These are phyloP conservation scores for Pandemis heparana DNA, from an alignment of 2,888 invertebrate species.

Conservation along the genomic window DNA sequence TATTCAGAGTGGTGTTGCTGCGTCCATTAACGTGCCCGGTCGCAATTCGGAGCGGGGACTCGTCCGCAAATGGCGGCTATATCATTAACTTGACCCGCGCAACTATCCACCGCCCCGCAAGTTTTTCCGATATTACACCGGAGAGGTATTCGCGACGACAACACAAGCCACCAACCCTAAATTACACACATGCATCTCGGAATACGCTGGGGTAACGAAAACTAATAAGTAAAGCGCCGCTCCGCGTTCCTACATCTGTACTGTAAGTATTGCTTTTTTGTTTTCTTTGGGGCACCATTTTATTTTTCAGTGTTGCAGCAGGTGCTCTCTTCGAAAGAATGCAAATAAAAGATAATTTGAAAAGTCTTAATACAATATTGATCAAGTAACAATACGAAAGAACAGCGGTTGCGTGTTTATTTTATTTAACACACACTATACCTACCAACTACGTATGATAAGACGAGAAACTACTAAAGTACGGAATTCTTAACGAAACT, in stretches of 20 bases:
- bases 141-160: constrained; percentile 70
- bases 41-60: constrained; percentile 79
- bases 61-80: constrained; percentile 83
- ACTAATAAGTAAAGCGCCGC: constrained; percentile 44
- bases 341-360: constrained; percentile 4
- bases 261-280: constrained; percentile 39
- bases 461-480: constrained; percentile 66
- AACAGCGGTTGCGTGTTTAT: neutral
- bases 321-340: constrained; percentile 20
- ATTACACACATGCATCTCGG: constrained; percentile 50
- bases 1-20: constrained; percentile 83
- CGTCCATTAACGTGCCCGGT: constrained; percentile 82
- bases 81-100: constrained; percentile 84
- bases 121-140: constrained; percentile 82
- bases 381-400: constrained; percentile 5
- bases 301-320: constrained; percentile 31
- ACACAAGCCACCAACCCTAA: constrained; percentile 62
- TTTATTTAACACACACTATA: constrained; percentile 11
- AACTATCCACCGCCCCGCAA: constrained; percentile 78
- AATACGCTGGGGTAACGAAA: constrained; percentile 48
- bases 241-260: constrained; percentile 25
- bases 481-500: constrained; percentile 77
- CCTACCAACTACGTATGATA: neutral
- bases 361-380: constrained; percentile 4
- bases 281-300: constrained; percentile 30